Percentiles rank a stretch among this genome's conserved stretches.
These are phyloP conservation scores for Ectemnius lituratus DNA, from an alignment of 2,888 invertebrate genomes.

Conservation along the genomic window DNA sequence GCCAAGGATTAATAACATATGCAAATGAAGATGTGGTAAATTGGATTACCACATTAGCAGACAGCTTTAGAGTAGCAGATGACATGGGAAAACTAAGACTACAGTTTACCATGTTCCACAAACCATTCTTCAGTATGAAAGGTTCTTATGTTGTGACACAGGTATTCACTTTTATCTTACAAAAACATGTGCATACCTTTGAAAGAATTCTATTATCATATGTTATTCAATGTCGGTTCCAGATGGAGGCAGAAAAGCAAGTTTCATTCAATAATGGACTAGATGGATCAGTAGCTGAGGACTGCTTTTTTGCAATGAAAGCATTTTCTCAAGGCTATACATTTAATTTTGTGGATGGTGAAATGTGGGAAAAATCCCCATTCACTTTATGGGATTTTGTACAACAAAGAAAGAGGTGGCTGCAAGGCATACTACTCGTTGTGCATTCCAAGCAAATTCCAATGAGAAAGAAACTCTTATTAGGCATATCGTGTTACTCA, in stretches of 20 bases:
- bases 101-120: constrained; percentile 95
- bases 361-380: constrained; percentile 99
- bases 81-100: constrained; percentile 98
- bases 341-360: constrained; percentile 97
- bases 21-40: constrained; percentile 98
- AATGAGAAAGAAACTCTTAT: constrained; percentile 86
- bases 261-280: constrained; percentile 98
- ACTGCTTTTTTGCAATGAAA: constrained; percentile 98
- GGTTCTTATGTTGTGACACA: constrained; percentile 98
- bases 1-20: constrained; percentile 97
- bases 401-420: constrained; percentile 97
- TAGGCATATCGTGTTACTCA: constrained; percentile 94
- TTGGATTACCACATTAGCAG: constrained; percentile 97
- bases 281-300: constrained; percentile 98
- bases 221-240: background rate
- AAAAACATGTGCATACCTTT: background rate
- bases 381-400: constrained; percentile 97
- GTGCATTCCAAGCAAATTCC: constrained; percentile 93
- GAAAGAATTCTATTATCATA: background rate
- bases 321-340: constrained; percentile 93
- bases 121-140: constrained; percentile 98
- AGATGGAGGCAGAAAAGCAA: constrained; percentile 93
- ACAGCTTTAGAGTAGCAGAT: constrained; percentile 96
- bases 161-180: constrained; percentile 78
- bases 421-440: constrained; percentile 93